These are phyloP conservation scores for Muntiacus muntjak DNA, from an alignment of 2,113 vertebrate species.

Conservation along the genomic window DNA sequence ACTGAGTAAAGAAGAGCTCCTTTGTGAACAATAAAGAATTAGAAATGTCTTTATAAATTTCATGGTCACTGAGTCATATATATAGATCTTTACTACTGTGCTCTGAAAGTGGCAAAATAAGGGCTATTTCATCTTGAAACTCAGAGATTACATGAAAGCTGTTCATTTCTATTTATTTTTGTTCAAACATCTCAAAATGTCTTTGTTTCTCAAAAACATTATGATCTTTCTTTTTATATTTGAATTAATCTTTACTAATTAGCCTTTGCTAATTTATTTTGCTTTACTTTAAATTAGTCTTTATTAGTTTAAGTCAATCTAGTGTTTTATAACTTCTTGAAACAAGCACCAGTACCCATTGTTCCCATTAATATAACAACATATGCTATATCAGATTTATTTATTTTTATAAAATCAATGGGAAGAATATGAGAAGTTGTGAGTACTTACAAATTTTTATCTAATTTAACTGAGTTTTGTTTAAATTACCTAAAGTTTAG, in stretches of 20 bases:
- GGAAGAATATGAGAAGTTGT: not conserved
- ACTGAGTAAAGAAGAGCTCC: not conserved
- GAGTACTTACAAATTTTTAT: not conserved
- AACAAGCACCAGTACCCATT: not conserved
- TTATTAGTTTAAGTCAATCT: not conserved
- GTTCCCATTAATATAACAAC: not conserved
- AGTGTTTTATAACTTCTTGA: not conserved
- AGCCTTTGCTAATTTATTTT: not conserved
- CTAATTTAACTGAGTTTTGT: not conserved
- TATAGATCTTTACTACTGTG: not conserved
- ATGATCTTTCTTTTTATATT: not conserved
- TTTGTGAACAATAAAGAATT: not conserved
- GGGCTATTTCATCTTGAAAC: not conserved
- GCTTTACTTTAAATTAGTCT: not conserved
- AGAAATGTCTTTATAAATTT: not conserved
- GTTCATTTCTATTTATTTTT: not conserved
- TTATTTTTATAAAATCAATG: not conserved
- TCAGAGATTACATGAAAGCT: not conserved
- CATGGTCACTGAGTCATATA: not conserved
- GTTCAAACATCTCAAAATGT: not conserved
- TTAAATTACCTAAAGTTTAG: not conserved
- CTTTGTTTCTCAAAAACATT: not conserved
- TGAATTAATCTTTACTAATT: not conserved
- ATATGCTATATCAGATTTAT: not conserved
- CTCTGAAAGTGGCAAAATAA: not conserved